These are phyloP conservation scores for Melinopterus prodromus DNA, from an alignment of 2,888 invertebrate genomes.

Conservation along the genomic window DNA sequence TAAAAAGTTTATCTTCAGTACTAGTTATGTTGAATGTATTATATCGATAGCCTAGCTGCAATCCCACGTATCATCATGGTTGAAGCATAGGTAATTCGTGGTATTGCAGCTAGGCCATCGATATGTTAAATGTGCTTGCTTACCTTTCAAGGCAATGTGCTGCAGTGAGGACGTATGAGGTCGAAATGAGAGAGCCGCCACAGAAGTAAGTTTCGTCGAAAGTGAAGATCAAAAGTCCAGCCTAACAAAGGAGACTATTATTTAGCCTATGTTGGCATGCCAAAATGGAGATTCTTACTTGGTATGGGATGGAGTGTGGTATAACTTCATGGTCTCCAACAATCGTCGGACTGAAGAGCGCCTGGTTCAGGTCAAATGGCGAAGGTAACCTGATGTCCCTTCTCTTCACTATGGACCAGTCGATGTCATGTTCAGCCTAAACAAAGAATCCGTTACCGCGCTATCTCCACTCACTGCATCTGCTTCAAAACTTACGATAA, in stretches of 20 bases:
- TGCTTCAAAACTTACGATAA: not conserved
- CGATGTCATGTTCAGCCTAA: constrained; percentile 9
- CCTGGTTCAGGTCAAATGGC: not conserved
- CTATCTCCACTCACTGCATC: not conserved
- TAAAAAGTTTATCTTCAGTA: too few species aligned
- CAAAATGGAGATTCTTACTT: constrained; percentile 5
- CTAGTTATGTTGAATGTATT: too few species aligned
- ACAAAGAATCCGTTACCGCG: not conserved
- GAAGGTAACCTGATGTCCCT: constrained; percentile 7
- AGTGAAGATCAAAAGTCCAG: constrained; percentile 38
- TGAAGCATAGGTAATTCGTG: too few species aligned
- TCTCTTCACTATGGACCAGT: constrained; percentile 22
- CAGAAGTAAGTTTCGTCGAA: constrained; percentile 60
- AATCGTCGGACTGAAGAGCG: not conserved
- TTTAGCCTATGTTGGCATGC: constrained; percentile 20
- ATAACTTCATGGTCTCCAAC: constrained; percentile 19
- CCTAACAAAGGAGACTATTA: constrained; percentile 41
- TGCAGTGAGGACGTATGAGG: constrained; percentile 63
- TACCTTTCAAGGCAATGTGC: constrained; percentile 59
- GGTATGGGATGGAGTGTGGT: constrained; percentile 23
- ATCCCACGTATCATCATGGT: too few species aligned
- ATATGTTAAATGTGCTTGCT: not conserved
- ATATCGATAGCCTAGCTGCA: too few species aligned
- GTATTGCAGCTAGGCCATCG: too few species aligned
- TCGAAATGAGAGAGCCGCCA: constrained; percentile 62